A percentile compares a stretch with the other conserved stretches of the same genome.
phyloP scores from a whole-genome alignment of 2,888 invertebrate species.

The Drosophila peninsularis region DNA sequence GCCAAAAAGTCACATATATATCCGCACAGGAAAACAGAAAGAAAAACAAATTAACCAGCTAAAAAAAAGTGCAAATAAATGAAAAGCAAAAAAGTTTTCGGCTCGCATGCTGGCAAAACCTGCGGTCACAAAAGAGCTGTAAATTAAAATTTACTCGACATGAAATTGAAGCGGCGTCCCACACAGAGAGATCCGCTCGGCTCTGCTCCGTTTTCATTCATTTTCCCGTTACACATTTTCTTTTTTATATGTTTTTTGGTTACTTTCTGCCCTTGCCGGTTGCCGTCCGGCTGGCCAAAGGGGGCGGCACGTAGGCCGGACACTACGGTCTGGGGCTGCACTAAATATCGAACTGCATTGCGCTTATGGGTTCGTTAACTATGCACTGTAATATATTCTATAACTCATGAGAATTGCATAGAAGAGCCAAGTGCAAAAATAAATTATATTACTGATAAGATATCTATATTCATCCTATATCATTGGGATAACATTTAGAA shows the following conservation, averaged over 20 bases:
- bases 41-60: slow-evolving; percentile 13
- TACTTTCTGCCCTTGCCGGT: slow-evolving; percentile 42
- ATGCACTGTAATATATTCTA: too few species aligned
- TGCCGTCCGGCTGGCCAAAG: background rate
- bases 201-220: slow-evolving; percentile 15
- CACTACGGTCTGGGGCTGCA: slow-evolving; percentile 26
- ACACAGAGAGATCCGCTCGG: slow-evolving; percentile 16
- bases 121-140: slow-evolving; percentile 77
- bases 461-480: too few species aligned
- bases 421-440: too few species aligned
- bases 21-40: slow-evolving; percentile 20
- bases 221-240: slow-evolving; percentile 12
- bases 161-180: slow-evolving; percentile 64
- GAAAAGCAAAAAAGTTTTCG: slow-evolving; percentile 43
- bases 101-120: slow-evolving; percentile 63
- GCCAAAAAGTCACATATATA: slow-evolving; percentile 22
- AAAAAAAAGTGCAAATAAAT: slow-evolving; percentile 1
- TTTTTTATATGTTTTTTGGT: slow-evolving; percentile 12
- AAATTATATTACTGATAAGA: too few species aligned
- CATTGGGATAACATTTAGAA: too few species aligned
- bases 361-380: background rate
- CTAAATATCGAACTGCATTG: slow-evolving; percentile 24
- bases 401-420: too few species aligned
- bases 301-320: background rate
- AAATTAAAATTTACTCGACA: slow-evolving; percentile 78